phyloP scores from a whole-genome alignment of 2,113 vertebrate species.

The Recurvirostra avosetta region DNA sequence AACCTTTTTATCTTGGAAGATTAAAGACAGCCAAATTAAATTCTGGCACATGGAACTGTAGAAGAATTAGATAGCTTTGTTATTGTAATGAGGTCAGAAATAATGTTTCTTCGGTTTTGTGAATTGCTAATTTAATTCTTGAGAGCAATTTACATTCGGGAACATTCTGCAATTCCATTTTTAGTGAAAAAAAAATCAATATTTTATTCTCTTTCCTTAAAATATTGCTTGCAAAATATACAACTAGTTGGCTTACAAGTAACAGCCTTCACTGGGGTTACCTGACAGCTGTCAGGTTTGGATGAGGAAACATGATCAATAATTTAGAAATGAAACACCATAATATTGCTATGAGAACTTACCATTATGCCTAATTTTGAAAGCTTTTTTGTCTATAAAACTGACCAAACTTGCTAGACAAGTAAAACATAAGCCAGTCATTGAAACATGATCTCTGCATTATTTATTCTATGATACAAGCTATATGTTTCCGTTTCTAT shows the following conservation, averaged over 20 bases:
- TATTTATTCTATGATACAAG: not conserved
- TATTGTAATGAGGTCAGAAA: conserved; percentile 44
- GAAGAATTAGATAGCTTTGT: conserved; percentile 28
- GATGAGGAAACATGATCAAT: not conserved
- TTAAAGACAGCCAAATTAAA: conserved; percentile 45
- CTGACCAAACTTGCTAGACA: not conserved
- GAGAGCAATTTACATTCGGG: not conserved
- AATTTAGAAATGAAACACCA: not conserved
- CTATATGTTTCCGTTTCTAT: not conserved
- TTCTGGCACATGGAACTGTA: not conserved
- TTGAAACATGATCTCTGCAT: not conserved
- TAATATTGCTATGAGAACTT: not conserved
- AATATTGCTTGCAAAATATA: not conserved
- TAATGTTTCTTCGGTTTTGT: not conserved
- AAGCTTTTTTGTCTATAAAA: not conserved
- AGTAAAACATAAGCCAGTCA: not conserved
- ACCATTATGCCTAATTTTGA: not conserved
- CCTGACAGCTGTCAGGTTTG: not conserved
- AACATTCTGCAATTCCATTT: not conserved
- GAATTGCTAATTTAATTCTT: conserved; percentile 45
- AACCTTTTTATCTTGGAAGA: conserved; percentile 43
- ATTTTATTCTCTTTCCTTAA: not conserved
- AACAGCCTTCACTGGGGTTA: not conserved
- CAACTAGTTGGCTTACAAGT: not conserved
- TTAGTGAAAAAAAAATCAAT: not conserved